These are phyloP conservation scores for Ondatra zibethicus DNA, from an alignment of 2,113 vertebrate genomes.

Conservation along the genomic window DNA sequence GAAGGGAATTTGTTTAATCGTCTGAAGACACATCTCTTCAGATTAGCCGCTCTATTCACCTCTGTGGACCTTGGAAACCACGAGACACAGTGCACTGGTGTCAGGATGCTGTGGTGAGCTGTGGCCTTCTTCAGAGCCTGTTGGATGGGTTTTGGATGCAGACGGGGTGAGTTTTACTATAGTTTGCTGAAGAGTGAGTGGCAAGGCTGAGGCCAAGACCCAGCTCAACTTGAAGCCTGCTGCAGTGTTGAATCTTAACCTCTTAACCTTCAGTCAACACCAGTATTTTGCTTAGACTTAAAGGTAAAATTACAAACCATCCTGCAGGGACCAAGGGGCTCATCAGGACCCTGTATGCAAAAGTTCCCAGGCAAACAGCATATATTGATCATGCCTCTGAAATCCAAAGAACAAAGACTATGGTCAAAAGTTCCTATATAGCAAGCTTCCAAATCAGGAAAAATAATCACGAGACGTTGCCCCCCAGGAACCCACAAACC, in stretches of 20 bases:
- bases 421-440: rapidly evolving
- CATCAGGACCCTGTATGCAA: neutral
- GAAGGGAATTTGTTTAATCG: neutral
- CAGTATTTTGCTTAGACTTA: neutral
- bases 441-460: neutral
- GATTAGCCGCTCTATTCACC: neutral
- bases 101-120: neutral
- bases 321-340: too few species aligned
- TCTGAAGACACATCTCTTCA: neutral
- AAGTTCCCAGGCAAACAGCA: neutral
- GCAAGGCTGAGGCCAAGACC: neutral
- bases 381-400: neutral
- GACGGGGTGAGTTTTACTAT: neutral
- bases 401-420: neutral
- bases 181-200: neutral
- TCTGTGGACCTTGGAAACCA: neutral
- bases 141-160: neutral
- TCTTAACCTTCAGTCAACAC: neutral
- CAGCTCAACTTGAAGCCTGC: neutral
- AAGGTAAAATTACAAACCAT: neutral
- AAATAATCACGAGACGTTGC: neutral
- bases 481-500: rapidly evolving
- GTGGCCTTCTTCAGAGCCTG: neutral
- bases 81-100: rapidly evolving
- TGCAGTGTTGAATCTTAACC: neutral